Conservation (phyloP, 1,140 invertebrate genomes). For the Phthorimaea operculella region DNA sequence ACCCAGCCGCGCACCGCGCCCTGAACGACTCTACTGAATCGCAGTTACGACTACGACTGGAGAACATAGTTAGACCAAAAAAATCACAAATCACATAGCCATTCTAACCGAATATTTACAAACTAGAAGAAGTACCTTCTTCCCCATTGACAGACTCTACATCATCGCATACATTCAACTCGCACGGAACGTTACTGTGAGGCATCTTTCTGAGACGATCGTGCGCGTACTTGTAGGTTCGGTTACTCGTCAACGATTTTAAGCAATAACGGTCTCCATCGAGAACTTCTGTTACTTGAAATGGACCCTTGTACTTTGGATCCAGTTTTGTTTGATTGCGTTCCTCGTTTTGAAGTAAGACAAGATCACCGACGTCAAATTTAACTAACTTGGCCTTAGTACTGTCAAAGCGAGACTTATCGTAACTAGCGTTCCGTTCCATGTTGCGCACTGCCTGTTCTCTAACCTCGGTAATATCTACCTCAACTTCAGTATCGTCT, state of each 20-base stretch:
- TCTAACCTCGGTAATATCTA: neutral
- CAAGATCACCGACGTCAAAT: neutral
- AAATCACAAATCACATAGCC: too few relatives aligned
- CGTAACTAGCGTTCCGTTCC: neutral
- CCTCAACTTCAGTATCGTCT: neutral
- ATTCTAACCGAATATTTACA: too few relatives aligned
- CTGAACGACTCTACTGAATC: too few relatives aligned
- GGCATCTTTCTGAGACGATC: slow-evolving; percentile 13
- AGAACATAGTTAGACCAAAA: too few relatives aligned
- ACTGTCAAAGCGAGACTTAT: neutral
- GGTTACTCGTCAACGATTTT: slow-evolving; percentile 11
- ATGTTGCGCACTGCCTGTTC: neutral
- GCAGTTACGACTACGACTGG: too few relatives aligned
- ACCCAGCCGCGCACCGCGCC: too few relatives aligned
- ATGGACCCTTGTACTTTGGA: neutral
- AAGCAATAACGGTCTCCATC: slow-evolving; percentile 1
- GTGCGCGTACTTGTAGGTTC: slow-evolving; percentile 17
- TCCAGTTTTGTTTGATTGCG: neutral
- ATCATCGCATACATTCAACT: slow-evolving; percentile 1
- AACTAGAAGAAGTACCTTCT: too few relatives aligned
- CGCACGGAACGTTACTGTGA: slow-evolving; percentile 9
- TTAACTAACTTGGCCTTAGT: neutral
- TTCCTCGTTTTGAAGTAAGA: neutral
- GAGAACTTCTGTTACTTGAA: neutral
- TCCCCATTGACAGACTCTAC: too few relatives aligned